Evolutionary conservation across 2,797 vertebrate species (phyloP).

Genomic region (Lepilemur ruficaudatus): DNA sequence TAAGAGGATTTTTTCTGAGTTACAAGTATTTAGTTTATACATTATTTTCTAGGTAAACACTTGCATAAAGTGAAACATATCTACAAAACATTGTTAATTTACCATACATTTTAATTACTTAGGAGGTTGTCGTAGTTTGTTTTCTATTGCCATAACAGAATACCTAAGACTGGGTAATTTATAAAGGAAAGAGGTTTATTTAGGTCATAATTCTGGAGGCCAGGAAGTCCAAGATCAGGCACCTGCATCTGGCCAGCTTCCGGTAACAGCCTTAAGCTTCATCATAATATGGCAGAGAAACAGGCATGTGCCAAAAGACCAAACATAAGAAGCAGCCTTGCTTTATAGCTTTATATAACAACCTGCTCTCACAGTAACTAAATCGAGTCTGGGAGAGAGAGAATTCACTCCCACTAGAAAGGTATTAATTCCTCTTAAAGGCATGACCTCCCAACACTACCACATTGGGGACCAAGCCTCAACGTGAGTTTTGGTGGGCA

Average conservation of each 20-base stretch:
- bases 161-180: background rate
- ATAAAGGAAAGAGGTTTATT: background rate
- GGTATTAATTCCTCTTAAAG: background rate
- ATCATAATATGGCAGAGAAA: background rate
- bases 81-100: background rate
- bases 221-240: background rate
- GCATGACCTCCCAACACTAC: background rate
- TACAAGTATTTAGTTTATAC: background rate
- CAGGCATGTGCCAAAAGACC: background rate
- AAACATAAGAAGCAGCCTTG: background rate
- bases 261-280: background rate
- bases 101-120: background rate
- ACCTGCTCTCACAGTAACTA: background rate
- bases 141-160: background rate
- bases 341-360: too few species aligned
- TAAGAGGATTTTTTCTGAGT: background rate
- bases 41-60: constrained; percentile 14
- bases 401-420: background rate
- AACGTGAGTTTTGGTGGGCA: background rate
- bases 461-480: background rate
- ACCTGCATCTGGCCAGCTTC: background rate
- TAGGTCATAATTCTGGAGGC: background rate
- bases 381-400: background rate
- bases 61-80: background rate
- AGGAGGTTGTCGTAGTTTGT: background rate